These are phyloP conservation scores for Callipepla californica DNA, from an alignment of 2,113 vertebrate genomes.

Conservation along the genomic window DNA sequence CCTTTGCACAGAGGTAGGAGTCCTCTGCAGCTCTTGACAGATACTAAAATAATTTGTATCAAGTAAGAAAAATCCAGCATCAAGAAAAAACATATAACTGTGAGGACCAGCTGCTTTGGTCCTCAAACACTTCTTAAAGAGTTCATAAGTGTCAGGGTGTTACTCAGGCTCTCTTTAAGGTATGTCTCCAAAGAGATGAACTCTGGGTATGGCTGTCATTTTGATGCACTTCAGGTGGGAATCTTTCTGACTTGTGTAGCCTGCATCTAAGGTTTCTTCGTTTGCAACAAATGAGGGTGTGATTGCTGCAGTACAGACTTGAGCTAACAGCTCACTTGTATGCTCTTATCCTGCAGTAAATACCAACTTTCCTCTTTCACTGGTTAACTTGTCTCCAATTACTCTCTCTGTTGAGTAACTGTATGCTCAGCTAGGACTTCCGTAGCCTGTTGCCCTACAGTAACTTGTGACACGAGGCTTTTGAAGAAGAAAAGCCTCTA, in stretches of 20 bases:
- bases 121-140: neutral
- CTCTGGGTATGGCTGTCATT: neutral
- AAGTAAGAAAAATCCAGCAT: neutral
- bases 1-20: neutral
- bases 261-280: neutral
- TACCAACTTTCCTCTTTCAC: neutral
- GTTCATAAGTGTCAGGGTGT: neutral
- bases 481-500: conserved; percentile 38
- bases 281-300: neutral
- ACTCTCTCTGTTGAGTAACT: neutral
- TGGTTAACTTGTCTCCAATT: neutral
- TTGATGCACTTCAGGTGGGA: neutral
- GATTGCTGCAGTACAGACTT: neutral
- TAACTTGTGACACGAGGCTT: neutral
- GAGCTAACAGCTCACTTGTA: neutral
- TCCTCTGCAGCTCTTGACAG: neutral
- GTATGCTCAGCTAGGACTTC: neutral
- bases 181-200: neutral
- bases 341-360: conserved; percentile 13
- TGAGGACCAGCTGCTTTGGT: neutral
- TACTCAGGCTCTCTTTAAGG: neutral
- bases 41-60: neutral
- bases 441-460: conserved; percentile 8
- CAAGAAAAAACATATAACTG: fast-evolving
- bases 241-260: neutral